These are phyloP conservation scores for Chironomus riparius DNA, from an alignment of 2,888 invertebrate genomes.

Conservation along the genomic window DNA sequence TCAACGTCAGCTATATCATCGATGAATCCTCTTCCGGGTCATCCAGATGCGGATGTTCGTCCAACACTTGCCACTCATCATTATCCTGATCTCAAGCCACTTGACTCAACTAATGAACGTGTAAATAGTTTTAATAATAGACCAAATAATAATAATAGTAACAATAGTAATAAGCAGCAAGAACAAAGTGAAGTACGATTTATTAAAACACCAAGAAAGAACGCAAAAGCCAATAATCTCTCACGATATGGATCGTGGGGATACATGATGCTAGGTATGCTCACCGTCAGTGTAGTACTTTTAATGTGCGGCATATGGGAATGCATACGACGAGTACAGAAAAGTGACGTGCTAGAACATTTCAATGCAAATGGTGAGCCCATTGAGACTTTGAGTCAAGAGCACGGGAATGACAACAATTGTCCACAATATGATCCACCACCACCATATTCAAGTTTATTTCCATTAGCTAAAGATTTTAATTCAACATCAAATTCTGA, in stretches of 20 bases:
- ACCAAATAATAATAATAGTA: not conserved
- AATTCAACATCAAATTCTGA: conserved; percentile 43
- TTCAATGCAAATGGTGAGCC: conserved; percentile 18
- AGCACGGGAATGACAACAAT: not conserved
- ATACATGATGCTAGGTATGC: conserved; percentile 60
- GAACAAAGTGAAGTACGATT: conserved; percentile 10
- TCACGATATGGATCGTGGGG: conserved; percentile 67
- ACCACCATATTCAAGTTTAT: conserved; percentile 57
- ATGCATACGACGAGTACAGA: conserved; percentile 33
- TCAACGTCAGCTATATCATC: conserved; percentile 24
- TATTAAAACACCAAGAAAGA: conserved; percentile 29
- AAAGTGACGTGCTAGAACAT: conserved; percentile 19
- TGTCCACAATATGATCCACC: conserved; percentile 45
- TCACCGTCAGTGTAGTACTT: conserved; percentile 58
- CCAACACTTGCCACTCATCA: conserved; percentile 12
- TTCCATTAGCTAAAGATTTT: conserved; percentile 42
- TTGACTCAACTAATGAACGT: not conserved
- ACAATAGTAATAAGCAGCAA: conserved; percentile 2
- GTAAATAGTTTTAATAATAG: not conserved
- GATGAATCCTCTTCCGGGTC: conserved; percentile 8
- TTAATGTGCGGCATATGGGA: conserved; percentile 62
- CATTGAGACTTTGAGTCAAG: not conserved
- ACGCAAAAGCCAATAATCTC: conserved; percentile 48
- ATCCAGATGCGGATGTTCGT: conserved; percentile 11
- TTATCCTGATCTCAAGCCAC: conserved; percentile 7